A percentile compares a stretch with the other conserved stretches of the same genome.
Evolutionary conservation across 1,140 invertebrate genomes (phyloP).

Genomic region (Camponotus floridanus): DNA sequence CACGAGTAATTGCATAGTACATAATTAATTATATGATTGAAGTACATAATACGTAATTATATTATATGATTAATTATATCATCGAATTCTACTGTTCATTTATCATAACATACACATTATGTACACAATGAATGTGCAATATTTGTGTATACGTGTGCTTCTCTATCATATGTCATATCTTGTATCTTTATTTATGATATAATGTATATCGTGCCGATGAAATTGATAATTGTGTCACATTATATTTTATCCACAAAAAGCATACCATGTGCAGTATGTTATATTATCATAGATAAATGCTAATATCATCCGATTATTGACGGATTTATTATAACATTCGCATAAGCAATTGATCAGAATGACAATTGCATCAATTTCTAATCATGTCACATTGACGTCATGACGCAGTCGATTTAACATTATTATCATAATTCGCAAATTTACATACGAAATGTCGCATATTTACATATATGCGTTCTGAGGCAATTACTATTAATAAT

Average conservation of each 20-base stretch:
- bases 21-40: slow-evolving; percentile 16
- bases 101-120: background rate
- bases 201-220: background rate
- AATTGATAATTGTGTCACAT: slow-evolving; percentile 11
- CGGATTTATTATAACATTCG: slow-evolving; percentile 23
- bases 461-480: background rate
- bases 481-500: background rate
- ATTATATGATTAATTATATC: slow-evolving; percentile 16
- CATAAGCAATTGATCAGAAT: slow-evolving; percentile 10
- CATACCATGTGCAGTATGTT: background rate
- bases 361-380: slow-evolving; percentile 48
- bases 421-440: slow-evolving; percentile 46
- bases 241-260: background rate
- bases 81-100: background rate
- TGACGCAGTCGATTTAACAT: background rate
- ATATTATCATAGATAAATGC: slow-evolving; percentile 30
- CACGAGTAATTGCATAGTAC: background rate
- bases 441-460: slow-evolving; percentile 23
- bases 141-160: background rate
- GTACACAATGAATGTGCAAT: background rate
- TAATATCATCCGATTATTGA: slow-evolving; percentile 4
- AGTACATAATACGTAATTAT: too few species aligned
- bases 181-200: slow-evolving; percentile 10
- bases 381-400: background rate
- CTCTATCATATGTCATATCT: too few species aligned